Conservation (phyloP, 1,140 invertebrate genomes). For the Liolophura sinensis region DNA sequence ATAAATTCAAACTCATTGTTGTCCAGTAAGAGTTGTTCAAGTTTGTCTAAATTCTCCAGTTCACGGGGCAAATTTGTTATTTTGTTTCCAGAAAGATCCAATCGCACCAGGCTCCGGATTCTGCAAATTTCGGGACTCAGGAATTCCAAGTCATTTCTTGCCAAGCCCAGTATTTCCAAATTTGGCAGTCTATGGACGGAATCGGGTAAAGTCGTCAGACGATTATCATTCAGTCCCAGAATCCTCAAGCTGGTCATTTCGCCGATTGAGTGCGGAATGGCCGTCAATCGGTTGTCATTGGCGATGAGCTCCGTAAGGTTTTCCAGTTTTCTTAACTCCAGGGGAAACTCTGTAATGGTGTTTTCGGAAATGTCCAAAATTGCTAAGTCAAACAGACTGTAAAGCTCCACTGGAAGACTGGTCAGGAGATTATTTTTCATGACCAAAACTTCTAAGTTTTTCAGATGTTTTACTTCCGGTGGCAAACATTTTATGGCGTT, state of each 20-base stretch:
- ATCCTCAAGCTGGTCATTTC: conserved; percentile 31
- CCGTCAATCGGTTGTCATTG: conserved; percentile 38
- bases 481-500: conserved; percentile 43
- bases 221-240: conserved; percentile 47
- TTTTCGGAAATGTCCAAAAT: conserved; percentile 48
- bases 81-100: conserved; percentile 51
- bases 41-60: conserved; percentile 41
- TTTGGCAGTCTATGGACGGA: conserved; percentile 17
- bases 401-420: conserved; percentile 32
- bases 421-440: conserved; percentile 39
- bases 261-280: conserved; percentile 36
- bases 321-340: conserved; percentile 35
- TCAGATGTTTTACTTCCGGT: conserved; percentile 31
- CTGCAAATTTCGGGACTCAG: conserved; percentile 46
- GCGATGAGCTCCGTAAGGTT: conserved; percentile 38
- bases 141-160: conserved; percentile 47
- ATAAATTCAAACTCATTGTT: conserved; percentile 56
- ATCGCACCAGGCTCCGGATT: conserved; percentile 37
- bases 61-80: conserved; percentile 52
- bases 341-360: conserved; percentile 37
- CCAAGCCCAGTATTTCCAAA: conserved; percentile 42
- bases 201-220: conserved; percentile 32
- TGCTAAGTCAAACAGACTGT: conserved; percentile 33
- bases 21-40: conserved; percentile 48
- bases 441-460: conserved; percentile 39